Conservation (phyloP, 2,888 invertebrate species). For the Cremastinae sp. region DNA sequence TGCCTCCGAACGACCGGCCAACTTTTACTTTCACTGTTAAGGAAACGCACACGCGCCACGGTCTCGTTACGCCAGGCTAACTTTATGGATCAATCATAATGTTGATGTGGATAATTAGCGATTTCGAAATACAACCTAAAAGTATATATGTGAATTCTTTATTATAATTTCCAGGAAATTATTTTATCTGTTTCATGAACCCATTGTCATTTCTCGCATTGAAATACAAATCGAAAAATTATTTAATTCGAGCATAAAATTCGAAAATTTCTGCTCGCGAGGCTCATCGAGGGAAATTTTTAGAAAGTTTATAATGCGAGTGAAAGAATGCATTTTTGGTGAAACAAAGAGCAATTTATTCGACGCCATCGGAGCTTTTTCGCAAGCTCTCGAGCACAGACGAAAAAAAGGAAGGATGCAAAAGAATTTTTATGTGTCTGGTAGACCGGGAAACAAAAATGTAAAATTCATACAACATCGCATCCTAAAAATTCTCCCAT, state of each 20-base stretch:
- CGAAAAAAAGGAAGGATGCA: slow-evolving; percentile 20
- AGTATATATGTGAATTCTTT: too few species aligned
- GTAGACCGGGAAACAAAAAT: slow-evolving; percentile 29
- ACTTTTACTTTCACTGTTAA: slow-evolving; percentile 74
- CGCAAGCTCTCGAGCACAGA: slow-evolving; percentile 11
- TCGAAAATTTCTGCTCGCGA: too few species aligned
- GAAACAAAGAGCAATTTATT: slow-evolving; percentile 6
- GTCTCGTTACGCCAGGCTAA: slow-evolving; percentile 73
- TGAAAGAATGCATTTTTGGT: neutral
- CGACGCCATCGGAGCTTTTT: neutral
- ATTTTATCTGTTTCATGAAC: too few species aligned
- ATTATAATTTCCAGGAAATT: too few species aligned
- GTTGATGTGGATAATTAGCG: slow-evolving; percentile 70
- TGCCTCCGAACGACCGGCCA: slow-evolving; percentile 48
- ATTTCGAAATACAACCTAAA: slow-evolving; percentile 67
- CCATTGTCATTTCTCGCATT: too few species aligned
- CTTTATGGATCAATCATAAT: slow-evolving; percentile 76
- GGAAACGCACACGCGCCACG: slow-evolving; percentile 66
- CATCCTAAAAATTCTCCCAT: slow-evolving; percentile 45
- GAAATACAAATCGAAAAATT: too few species aligned
- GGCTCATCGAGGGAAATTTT: neutral
- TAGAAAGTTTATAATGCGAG: too few species aligned
- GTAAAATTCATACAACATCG: slow-evolving; percentile 50
- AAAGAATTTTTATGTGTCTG: slow-evolving; percentile 54
- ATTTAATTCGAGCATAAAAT: too few species aligned